Conservation (phyloP, 2,797 vertebrate species). For the Gambusia yucatana region DNA sequence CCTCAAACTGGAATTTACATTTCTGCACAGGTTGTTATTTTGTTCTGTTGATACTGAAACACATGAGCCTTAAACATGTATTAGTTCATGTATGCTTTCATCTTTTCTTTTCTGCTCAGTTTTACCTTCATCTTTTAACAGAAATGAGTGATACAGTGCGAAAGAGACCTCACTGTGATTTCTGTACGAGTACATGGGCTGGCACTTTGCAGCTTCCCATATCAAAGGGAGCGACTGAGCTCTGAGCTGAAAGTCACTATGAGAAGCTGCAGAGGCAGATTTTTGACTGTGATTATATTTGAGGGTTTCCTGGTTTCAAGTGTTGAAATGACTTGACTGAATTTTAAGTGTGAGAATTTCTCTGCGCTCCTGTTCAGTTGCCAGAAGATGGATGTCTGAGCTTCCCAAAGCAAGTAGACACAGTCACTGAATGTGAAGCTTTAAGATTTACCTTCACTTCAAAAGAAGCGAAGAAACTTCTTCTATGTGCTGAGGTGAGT, state of each 20-base stretch:
- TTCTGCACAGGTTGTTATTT: not conserved
- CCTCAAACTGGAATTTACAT: constrained; percentile 29
- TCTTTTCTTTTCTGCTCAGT: not conserved
- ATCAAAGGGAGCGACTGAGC: not conserved
- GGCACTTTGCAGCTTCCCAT: not conserved
- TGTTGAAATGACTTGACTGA: constrained; percentile 16
- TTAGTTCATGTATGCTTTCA: not conserved
- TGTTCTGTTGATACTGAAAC: not conserved
- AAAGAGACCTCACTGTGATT: constrained; percentile 9
- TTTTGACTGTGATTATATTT: constrained; percentile 40
- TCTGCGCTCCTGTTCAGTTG: not conserved
- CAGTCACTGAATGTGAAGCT: not conserved
- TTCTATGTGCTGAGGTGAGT: not conserved
- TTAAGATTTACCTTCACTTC: not conserved
- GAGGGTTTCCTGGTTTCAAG: constrained; percentile 56
- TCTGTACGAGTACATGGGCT: not conserved
- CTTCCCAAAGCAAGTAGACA: not conserved
- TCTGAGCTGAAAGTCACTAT: not conserved
- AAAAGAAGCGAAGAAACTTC: not conserved
- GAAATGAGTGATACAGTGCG: not conserved
- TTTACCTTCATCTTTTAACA: not conserved
- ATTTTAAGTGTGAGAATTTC: constrained; percentile 12
- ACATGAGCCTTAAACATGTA: not conserved
- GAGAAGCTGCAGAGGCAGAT: constrained; percentile 27
- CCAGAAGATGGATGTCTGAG: not conserved